Base-by-base conservation (phyloP, 1,140 invertebrate species). In the Ceratitis capitata region DNA sequence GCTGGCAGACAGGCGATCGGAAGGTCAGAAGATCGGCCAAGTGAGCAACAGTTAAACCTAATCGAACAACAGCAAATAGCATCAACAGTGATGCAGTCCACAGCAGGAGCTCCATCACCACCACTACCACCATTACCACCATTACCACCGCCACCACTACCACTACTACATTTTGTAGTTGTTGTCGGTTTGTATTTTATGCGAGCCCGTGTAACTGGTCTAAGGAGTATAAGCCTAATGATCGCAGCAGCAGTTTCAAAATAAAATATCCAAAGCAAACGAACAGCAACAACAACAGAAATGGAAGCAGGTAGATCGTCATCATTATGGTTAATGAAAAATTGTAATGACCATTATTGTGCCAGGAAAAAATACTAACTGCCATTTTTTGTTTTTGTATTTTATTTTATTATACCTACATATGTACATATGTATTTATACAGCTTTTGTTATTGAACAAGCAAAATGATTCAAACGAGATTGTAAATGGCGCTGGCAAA, bases 321-420 rank as follows among this genome's bases (percentile, higher is more conserved):
- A 84, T 45, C 83, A 84, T 78, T 78, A 78, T 78, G 32, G 69
- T 78, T 78, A 78, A 78, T 78, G 69, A 78, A 78, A 78, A 78
- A 78, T 78, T 78, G 69, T 78, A 78, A 78, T 78, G 42, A 78
- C 39, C 69, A 78, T 78, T 78, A 78, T 2, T n/a, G 69, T 45
- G 23, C 12, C 6, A 5, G 23, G 7, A 26, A 45, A 45, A 45
- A 45, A 78, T 23, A 78, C n/a, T 26, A 78, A 42, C 69, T 45
- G 39, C 69, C 69, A 47, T 78, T 78, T 78, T 78, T 78, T 78
- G 32, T 35, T n/a, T n/a, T n/a, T n/a, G n/a, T n/a, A n/a, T n/a
- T n/a, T n/a, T n/a, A n/a, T n/a, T n/a, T n/a, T n/a, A n/a, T n/a
- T n/a, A n/a, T n/a, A n/a, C n/a, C n/a, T n/a, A n/a, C n/a, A n/a